phyloP scores from a whole-genome alignment of 2,888 invertebrate species.

The Corythucha ciliata region DNA sequence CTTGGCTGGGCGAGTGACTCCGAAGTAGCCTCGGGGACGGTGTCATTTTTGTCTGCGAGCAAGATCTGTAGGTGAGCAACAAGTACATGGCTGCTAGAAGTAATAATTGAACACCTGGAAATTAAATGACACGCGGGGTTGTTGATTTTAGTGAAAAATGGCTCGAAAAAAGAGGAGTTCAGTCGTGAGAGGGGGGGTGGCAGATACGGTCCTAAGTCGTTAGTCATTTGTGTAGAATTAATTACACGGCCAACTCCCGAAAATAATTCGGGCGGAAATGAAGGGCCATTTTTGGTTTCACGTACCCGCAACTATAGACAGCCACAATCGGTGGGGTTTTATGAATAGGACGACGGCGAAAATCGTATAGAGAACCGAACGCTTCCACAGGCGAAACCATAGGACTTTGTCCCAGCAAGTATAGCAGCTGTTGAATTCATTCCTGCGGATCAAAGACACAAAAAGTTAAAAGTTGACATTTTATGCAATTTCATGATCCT shows the following conservation, averaged over 20 bases:
- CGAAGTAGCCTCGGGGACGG: constrained; percentile 30
- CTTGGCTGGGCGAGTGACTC: constrained; percentile 32
- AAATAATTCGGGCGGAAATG: background rate
- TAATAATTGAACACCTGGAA: constrained; percentile 31
- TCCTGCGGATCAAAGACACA: constrained; percentile 42
- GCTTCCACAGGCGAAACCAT: constrained; percentile 43
- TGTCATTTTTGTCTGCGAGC: constrained; percentile 27
- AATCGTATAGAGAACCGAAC: constrained; percentile 42
- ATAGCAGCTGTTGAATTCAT: constrained; percentile 42
- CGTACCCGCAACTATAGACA: constrained; percentile 43
- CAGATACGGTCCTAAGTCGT: background rate
- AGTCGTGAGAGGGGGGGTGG: background rate
- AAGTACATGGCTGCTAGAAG: constrained; percentile 33
- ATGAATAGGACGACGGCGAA: constrained; percentile 42
- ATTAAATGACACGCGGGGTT: background rate
- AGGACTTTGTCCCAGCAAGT: constrained; percentile 43
- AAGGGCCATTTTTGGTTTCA: background rate
- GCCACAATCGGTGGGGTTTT: constrained; percentile 43
- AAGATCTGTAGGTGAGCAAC: constrained; percentile 31
- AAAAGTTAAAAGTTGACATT: constrained; percentile 1
- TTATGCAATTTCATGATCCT: no score
- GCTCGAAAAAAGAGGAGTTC: constrained; percentile 1
- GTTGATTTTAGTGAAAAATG: constrained; percentile 1
- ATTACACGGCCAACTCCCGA: no score
- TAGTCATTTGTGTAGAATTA: background rate